These are phyloP conservation scores for Sylvilagus bachmani DNA, from an alignment of 2,113 vertebrate species.

Conservation along the genomic window DNA sequence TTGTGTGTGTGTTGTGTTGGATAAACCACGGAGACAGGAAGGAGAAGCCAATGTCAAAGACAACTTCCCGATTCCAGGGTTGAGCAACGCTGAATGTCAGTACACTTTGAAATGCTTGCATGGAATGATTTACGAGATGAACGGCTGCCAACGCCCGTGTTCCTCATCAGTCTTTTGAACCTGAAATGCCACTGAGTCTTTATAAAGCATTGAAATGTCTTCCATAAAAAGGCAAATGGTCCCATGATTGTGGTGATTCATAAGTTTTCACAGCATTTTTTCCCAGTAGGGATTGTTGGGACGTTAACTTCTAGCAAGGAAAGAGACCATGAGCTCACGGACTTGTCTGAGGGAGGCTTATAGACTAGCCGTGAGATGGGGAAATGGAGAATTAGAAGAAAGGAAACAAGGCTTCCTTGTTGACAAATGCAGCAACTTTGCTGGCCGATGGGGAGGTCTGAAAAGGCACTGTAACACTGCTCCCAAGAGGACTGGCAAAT, in stretches of 20 bases:
- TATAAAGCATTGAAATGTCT: neutral
- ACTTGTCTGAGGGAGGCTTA: neutral
- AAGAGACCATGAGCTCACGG: neutral
- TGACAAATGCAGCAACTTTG: neutral
- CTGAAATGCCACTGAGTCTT: neutral
- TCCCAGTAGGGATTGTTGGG: neutral
- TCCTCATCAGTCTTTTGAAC: neutral
- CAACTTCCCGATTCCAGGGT: neutral
- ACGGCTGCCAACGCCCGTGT: neutral
- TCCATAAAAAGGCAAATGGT: neutral
- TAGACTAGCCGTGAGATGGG: neutral
- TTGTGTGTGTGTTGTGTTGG: neutral
- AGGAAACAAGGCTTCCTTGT: neutral
- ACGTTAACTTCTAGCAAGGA: neutral
- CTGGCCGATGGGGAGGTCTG: neutral
- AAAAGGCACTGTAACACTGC: neutral
- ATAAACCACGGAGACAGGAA: neutral
- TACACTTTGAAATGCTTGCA: neutral
- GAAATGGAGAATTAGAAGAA: neutral
- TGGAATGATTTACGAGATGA: neutral
- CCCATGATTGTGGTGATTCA: neutral
- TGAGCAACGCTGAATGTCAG: neutral
- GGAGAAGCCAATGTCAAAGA: slow-evolving; percentile 5
- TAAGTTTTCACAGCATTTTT: neutral
- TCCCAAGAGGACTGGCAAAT: neutral